These are phyloP conservation scores for Periophthalmus modestus DNA, from an alignment of 2,113 vertebrate genomes.

Conservation along the genomic window DNA sequence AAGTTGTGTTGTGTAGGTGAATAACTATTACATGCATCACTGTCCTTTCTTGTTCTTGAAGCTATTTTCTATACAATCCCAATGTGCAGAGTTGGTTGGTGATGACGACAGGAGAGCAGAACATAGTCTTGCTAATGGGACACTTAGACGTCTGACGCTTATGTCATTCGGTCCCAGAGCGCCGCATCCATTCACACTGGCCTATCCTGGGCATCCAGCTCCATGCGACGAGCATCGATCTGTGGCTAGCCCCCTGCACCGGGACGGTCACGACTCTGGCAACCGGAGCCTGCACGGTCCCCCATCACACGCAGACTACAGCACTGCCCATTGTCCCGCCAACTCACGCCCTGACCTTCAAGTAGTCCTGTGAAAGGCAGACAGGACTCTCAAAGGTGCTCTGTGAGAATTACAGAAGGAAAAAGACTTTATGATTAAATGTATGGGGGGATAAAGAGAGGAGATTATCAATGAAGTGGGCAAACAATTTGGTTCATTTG, in stretches of 20 bases:
- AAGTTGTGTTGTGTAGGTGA: not conserved
- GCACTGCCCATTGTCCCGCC: constrained; percentile 44
- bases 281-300: constrained; percentile 76
- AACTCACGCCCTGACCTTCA: constrained; percentile 76
- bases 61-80: constrained; percentile 61
- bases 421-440: not conserved
- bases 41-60: constrained; percentile 52
- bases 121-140: constrained; percentile 82
- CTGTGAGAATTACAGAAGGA: not conserved
- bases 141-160: constrained; percentile 79
- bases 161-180: constrained; percentile 75
- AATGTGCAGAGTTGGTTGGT: constrained; percentile 24
- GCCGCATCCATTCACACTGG: constrained; percentile 74
- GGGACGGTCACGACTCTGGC: constrained; percentile 70
- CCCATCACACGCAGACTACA: constrained; percentile 34
- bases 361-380: constrained; percentile 56
- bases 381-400: constrained; percentile 36
- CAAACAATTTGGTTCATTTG: not conserved
- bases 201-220: constrained; percentile 72
- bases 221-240: constrained; percentile 72
- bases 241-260: constrained; percentile 77
- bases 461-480: not conserved
- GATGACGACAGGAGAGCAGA: constrained; percentile 23
- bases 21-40: not conserved
- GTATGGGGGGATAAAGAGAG: not conserved